A percentile compares a stretch with the other conserved stretches of the same genome.
Conservation (phyloP, 2,888 invertebrate genomes). For the Archips xylosteana region DNA sequence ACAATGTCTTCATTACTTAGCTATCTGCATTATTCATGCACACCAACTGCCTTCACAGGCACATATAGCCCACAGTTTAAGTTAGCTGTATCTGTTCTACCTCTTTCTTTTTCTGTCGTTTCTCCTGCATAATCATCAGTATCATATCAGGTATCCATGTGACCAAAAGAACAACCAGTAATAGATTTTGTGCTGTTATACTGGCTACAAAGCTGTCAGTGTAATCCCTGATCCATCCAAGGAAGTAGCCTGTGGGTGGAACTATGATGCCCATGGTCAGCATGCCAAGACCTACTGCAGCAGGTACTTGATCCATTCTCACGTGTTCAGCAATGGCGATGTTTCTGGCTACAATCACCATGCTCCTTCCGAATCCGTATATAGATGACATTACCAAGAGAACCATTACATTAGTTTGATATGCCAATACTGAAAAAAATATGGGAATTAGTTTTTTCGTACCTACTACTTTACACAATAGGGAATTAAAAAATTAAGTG, state of each 20-base stretch:
- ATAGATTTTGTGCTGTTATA: constrained; percentile 86
- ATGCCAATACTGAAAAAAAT: constrained; percentile 85
- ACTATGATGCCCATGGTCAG: constrained; percentile 89
- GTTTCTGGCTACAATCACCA: constrained; percentile 90
- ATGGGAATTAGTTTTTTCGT: neutral
- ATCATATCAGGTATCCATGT: constrained; percentile 87
- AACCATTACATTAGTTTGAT: constrained; percentile 81
- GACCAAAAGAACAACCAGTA: constrained; percentile 81
- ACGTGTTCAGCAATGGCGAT: constrained; percentile 89
- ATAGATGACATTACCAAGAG: constrained; percentile 85
- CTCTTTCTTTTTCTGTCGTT: constrained; percentile 56
- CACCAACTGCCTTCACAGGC: neutral
- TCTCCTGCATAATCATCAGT: constrained; percentile 65
- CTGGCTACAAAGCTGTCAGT: constrained; percentile 87
- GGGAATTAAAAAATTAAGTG: too few relatives aligned
- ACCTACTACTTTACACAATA: too few relatives aligned
- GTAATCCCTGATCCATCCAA: constrained; percentile 88
- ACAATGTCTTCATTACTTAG: neutral
- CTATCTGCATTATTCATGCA: neutral
- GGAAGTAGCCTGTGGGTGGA: constrained; percentile 87
- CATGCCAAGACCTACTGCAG: constrained; percentile 91
- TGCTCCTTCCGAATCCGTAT: constrained; percentile 90
- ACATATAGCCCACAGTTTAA: constrained; percentile 43
- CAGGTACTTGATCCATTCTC: constrained; percentile 85
- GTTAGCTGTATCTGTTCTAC: constrained; percentile 57